These are phyloP conservation scores for Turritopsis dohrnii DNA, from an alignment of 30 jellyfish, hydroid and myxozoan species.

Conservation along the genomic window DNA sequence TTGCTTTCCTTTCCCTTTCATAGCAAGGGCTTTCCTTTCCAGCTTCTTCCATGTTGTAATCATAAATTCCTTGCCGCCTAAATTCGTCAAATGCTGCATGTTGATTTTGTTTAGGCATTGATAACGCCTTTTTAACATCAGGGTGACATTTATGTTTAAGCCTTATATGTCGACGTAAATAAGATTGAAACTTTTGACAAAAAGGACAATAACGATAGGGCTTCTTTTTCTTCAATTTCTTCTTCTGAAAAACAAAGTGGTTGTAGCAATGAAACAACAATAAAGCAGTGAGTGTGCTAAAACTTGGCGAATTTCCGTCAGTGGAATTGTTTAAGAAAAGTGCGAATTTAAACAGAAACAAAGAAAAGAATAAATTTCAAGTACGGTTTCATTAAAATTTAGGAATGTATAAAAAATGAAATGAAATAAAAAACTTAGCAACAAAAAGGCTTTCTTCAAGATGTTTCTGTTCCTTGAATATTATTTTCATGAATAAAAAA, in stretches of 20 bases:
- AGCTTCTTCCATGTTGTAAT: constrained; percentile 4
- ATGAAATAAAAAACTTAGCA: neutral
- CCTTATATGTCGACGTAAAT: constrained; percentile 19
- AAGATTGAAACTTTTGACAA: constrained; percentile 16
- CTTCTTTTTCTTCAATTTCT: constrained; percentile 6
- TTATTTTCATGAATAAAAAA: neutral
- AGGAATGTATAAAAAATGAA: neutral
- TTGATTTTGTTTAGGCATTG: constrained; percentile 2
- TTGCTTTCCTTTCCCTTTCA: constrained; percentile 23
- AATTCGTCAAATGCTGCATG: constrained; percentile 6
- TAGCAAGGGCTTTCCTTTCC: constrained; percentile 16
- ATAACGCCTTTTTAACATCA: constrained; percentile 9
- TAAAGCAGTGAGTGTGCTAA: neutral
- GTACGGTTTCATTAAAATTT: neutral
- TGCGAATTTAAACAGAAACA: neutral
- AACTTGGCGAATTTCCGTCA: no score
- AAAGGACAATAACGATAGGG: constrained; percentile 23
- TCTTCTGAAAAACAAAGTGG: neutral
- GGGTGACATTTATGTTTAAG: constrained; percentile 20
- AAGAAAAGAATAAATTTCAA: neutral
- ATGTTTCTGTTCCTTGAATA: neutral
- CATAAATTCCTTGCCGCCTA: constrained; percentile 20
- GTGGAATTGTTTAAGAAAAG: neutral
- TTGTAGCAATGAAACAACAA: neutral
- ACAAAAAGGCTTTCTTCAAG: neutral